Conservation (phyloP, 2,113 vertebrate species). For the Lophius piscatorius region DNA sequence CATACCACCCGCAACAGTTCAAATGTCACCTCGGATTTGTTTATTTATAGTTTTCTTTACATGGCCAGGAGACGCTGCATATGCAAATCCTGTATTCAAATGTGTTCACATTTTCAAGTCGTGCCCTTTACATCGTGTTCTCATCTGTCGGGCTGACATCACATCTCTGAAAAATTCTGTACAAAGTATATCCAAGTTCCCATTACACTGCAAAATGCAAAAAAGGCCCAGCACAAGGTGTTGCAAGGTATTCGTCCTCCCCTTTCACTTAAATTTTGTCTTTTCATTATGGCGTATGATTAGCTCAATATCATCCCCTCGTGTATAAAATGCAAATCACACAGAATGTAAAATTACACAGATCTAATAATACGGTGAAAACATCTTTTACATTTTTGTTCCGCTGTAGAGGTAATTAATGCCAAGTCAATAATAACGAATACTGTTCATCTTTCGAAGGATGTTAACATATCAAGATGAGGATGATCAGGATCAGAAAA, state of each 20-base stretch:
- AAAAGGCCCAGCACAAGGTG: conserved; percentile 37
- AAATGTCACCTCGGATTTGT: conserved; percentile 36
- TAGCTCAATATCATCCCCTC: conserved; percentile 60
- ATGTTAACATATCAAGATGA: conserved; percentile 38
- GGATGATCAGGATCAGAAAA: conserved; percentile 45
- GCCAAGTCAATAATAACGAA: conserved; percentile 54
- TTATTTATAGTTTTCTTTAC: conserved; percentile 1
- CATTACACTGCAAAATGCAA: conserved; percentile 68
- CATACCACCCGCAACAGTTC: conserved; percentile 20
- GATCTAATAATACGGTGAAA: conserved; percentile 27
- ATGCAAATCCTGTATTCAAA: conserved; percentile 43
- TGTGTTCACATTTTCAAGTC: conserved; percentile 10
- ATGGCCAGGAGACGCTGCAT: neutral
- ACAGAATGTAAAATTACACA: conserved; percentile 44
- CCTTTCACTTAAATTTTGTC: conserved; percentile 36
- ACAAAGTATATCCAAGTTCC: conserved; percentile 66
- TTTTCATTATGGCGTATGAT: conserved; percentile 33
- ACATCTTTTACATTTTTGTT: conserved; percentile 22
- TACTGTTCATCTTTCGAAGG: conserved; percentile 71
- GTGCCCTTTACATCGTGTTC: conserved; percentile 17
- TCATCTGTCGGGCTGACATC: conserved; percentile 49
- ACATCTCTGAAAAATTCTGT: conserved; percentile 66
- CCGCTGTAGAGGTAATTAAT: conserved; percentile 65
- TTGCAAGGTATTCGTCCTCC: conserved; percentile 6
- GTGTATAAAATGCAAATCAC: conserved; percentile 75